Evolutionary conservation across 2,888 invertebrate genomes (phyloP).

Genomic region (Agrenia bidenticulata): DNA sequence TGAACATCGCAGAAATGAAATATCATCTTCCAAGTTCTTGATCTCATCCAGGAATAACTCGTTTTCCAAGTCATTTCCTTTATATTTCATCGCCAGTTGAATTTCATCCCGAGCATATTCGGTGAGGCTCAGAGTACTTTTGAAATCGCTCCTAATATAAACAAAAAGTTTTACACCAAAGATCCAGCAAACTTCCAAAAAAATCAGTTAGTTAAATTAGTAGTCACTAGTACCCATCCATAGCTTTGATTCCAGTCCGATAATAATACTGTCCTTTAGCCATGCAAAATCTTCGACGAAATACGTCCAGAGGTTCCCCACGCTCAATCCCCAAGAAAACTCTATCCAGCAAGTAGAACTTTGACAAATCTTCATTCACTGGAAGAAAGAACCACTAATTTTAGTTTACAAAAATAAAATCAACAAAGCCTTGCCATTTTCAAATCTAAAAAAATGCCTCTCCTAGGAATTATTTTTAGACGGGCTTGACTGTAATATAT

Average conservation of each 20-base stretch:
- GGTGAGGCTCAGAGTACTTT: not conserved
- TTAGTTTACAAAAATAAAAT: not conserved
- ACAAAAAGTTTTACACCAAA: not conserved
- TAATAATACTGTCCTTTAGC: constrained; percentile 17
- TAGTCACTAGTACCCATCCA: constrained; percentile 18
- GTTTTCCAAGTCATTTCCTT: too few species aligned
- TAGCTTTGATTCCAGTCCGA: not conserved
- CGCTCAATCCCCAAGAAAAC: not conserved
- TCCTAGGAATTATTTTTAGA: too few species aligned
- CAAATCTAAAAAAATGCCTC: not conserved
- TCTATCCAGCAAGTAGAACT: constrained; percentile 2
- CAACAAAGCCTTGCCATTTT: not conserved
- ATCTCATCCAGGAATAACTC: not conserved
- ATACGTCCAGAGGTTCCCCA: not conserved
- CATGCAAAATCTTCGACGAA: constrained; percentile 4
- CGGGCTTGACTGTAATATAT: too few species aligned
- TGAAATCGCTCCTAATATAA: constrained; percentile 11
- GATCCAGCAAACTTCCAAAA: not conserved
- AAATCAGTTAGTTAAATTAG: too few species aligned
- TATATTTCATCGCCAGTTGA: not conserved
- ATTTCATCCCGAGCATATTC: constrained; percentile 22
- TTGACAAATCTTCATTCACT: not conserved
- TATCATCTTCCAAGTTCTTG: constrained; percentile 10
- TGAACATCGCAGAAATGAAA: not conserved
- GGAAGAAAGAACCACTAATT: too few species aligned